These are phyloP conservation scores for Oreochromis aureus DNA, from an alignment of 2,113 vertebrate species.

Conservation along the genomic window DNA sequence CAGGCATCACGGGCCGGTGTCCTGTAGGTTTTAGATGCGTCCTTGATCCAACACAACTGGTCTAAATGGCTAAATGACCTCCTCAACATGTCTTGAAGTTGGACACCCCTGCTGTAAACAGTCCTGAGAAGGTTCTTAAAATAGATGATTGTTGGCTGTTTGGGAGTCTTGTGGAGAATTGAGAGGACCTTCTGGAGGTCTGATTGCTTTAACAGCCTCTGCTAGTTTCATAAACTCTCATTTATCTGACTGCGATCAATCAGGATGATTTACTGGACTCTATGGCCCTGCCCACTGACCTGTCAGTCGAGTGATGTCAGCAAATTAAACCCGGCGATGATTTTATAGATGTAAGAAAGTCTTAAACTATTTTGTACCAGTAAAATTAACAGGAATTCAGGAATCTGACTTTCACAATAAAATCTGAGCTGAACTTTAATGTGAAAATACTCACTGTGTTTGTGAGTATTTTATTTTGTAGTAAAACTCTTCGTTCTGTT, in stretches of 20 bases:
- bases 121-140: neutral
- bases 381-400: neutral
- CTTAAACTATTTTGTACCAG: neutral
- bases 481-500: neutral
- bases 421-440: neutral
- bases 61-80: fast-evolving
- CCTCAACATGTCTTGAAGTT: neutral
- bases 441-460: neutral
- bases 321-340: neutral
- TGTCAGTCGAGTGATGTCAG: fast-evolving
- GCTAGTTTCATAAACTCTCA: neutral
- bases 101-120: neutral
- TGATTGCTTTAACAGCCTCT: neutral
- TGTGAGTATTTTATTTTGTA: neutral
- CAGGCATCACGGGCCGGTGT: fast-evolving
- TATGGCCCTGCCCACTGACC: neutral
- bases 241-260: neutral
- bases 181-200: neutral
- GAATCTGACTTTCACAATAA: neutral
- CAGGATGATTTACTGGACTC: neutral
- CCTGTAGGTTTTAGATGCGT: fast-evolving
- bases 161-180: fast-evolving
- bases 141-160: neutral
- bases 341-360: neutral
- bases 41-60: neutral